Base-by-base conservation (phyloP, 1,140 invertebrate species). In the Eumeta japonica region DNA sequence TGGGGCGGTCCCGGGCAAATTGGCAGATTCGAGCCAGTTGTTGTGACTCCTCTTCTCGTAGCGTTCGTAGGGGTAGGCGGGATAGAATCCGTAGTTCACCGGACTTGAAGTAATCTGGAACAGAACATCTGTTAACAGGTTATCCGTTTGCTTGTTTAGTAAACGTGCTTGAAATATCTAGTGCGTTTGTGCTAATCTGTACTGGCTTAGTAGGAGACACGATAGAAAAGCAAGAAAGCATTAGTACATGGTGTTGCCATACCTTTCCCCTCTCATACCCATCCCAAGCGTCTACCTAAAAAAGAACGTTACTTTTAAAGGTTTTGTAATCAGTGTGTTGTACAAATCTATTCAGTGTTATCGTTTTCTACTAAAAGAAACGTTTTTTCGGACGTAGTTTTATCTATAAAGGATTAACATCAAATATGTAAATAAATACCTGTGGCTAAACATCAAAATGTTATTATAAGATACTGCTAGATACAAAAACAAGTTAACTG, bases 41-140 rank as follows among this genome's bases (percentile, higher is more conserved):
- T 59, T 55, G 32, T 54, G 52, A 38, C 62, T 70, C 32, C 75
- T 45, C 38, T 64, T 75, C 31, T 75, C 71, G 31, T 55, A 72
- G 41, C 67, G 60, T 10, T 68, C 66, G 38, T 59, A 73, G 2
- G 55, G 58, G 37, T 64, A 66, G 1, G 56, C 46, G 33, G 66
- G 62, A 45, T 77, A 77, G 39, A 75, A 65, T 1, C 72, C 72
- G 43, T 77, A 77, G 50, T 56, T 75, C 44, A 77, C 24, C 72
- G 75, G 75, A 75, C 55, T 72, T 62, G 67, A 46, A 76, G 66
- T 60, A 53, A 75, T 68, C 75, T 77, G 57, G 72, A 77, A 75
- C 71, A 77, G 58, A 77, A 77, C 52, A 62, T 55, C 72, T 77
- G 51, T 70, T 70, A 66, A 64, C 50, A 29, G 54, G 52, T 73